These are phyloP conservation scores for Pipistrellus pygmaeus DNA, from an alignment of 2,797 vertebrate genomes.

Conservation along the genomic window DNA sequence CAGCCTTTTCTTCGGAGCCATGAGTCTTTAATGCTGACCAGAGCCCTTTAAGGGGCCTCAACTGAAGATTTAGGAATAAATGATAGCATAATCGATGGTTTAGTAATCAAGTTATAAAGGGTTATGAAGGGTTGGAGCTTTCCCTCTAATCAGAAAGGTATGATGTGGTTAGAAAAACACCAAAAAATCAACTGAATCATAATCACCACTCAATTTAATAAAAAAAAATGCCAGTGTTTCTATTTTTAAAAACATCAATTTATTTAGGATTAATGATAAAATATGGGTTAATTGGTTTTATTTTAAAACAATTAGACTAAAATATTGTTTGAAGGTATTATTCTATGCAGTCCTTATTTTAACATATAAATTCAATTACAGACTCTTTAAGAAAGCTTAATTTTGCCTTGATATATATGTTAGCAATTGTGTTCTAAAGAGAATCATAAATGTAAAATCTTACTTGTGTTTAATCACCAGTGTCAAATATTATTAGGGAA, in stretches of 20 bases:
- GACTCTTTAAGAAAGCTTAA: slow-evolving; percentile 83
- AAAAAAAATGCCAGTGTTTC: slow-evolving; percentile 19
- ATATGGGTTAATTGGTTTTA: slow-evolving; percentile 86
- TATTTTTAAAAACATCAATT: slow-evolving; percentile 65
- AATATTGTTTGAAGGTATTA: slow-evolving; percentile 88
- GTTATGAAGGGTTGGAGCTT: neutral
- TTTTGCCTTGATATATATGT: slow-evolving; percentile 88
- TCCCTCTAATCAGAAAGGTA: slow-evolving; percentile 42
- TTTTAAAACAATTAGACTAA: slow-evolving; percentile 89
- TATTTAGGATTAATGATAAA: slow-evolving; percentile 84
- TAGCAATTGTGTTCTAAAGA: slow-evolving; percentile 89
- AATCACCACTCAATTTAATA: slow-evolving; percentile 63
- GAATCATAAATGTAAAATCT: slow-evolving; percentile 90
- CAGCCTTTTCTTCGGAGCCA: neutral
- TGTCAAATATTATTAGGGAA: slow-evolving; percentile 91
- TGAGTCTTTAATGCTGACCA: neutral
- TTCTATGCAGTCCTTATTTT: slow-evolving; percentile 86
- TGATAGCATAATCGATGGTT: neutral
- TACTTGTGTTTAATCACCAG: slow-evolving; percentile 87
- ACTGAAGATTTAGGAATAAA: neutral
- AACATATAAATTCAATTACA: slow-evolving; percentile 89
- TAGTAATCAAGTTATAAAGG: neutral
- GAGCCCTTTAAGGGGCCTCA: neutral
- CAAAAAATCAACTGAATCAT: slow-evolving; percentile 51
- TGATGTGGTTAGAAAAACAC: slow-evolving; percentile 23